phyloP scores from a whole-genome alignment of 2,888 invertebrate species.

The Sthenelais limicola region DNA sequence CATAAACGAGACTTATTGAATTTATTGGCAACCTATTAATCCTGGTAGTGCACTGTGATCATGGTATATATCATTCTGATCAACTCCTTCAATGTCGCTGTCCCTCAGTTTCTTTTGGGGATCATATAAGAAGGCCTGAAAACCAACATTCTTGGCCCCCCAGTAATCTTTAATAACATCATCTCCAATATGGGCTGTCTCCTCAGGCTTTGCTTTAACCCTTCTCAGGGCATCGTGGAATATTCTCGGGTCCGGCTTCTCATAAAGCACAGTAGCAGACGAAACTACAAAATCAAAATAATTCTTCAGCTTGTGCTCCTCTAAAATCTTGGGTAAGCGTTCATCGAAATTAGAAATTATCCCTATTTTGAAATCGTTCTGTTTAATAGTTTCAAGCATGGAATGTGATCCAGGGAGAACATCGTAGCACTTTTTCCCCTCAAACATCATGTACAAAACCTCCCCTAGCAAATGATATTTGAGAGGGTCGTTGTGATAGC shows the following conservation, averaged over 20 bases:
- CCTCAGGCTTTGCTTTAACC: conserved; percentile 74
- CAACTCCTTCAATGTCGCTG: neutral
- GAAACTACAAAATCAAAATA: conserved; percentile 86
- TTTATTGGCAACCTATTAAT: no score
- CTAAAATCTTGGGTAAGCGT: conserved; percentile 80
- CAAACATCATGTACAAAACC: conserved; percentile 62
- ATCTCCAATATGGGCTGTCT: conserved; percentile 89
- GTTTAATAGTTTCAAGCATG: conserved; percentile 38
- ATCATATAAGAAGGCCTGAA: conserved; percentile 78
- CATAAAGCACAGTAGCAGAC: conserved; percentile 82
- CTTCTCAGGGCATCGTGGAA: conserved; percentile 78
- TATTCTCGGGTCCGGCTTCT: conserved; percentile 84
- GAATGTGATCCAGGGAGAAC: neutral
- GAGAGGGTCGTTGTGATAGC: conserved; percentile 50
- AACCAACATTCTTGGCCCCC: conserved; percentile 83
- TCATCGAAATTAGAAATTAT: conserved; percentile 93
- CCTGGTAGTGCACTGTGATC: neutral
- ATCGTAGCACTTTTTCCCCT: conserved; percentile 8
- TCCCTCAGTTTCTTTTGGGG: neutral
- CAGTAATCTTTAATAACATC: conserved; percentile 82
- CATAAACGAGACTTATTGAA: no score
- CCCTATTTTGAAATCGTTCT: conserved; percentile 76
- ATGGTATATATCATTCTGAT: neutral
- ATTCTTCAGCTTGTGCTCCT: conserved; percentile 78
- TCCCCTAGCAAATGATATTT: conserved; percentile 59